Evolutionary conservation across 2,888 invertebrate genomes (phyloP), one percentile per base, ranked within the genome.

Genomic region (Nemoura dubitans): DNA sequence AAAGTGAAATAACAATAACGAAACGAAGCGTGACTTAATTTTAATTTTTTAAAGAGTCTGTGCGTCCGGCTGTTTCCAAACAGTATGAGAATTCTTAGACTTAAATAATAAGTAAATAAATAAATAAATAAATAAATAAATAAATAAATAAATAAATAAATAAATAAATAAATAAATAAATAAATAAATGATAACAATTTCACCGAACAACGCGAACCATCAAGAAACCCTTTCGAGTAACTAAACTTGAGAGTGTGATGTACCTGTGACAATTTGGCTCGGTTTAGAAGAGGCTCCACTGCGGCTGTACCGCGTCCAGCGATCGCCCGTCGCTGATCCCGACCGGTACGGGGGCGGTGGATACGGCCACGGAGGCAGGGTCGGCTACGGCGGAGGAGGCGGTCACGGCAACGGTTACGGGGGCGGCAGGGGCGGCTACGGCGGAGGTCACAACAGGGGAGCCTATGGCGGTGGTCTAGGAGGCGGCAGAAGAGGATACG

Each of bases 361-460:
- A 21, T 16, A 29, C 27, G 28, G 76, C 27, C 76, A 76, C 30
- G 84, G 84, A 26, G 29, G 36, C n/a, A n/a, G n/a, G n/a, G n/a
- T n/a, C n/a, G n/a, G n/a, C 84, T 21, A 27, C 36, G 43, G 76
- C 76, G 76, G 85, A 16, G 28, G 76, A 1, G 28, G 43, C 26
- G 85, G 85, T 14, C 21, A 59, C 85, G 85, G 85, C 28, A 28
- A 27, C 10, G 36, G 85, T 27, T 87, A 88, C 30, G 88, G 87
- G 16, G 81, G 87, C 86, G 83, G 84, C 78, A 78, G 83, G 21
- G 87, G 88, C 26, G 87, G 88, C 28, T 89, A 90, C n/a, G 86
- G 80, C 36, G 90, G 88, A 0, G 89, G 89, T 14, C 87, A 88
- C 83, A 88, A 88, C 81, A 25, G 30, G 43, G 87, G 87, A 80